These are phyloP conservation scores for Campylomormyrus tamandua DNA, from an alignment of 2,113 vertebrate genomes.

Conservation along the genomic window DNA sequence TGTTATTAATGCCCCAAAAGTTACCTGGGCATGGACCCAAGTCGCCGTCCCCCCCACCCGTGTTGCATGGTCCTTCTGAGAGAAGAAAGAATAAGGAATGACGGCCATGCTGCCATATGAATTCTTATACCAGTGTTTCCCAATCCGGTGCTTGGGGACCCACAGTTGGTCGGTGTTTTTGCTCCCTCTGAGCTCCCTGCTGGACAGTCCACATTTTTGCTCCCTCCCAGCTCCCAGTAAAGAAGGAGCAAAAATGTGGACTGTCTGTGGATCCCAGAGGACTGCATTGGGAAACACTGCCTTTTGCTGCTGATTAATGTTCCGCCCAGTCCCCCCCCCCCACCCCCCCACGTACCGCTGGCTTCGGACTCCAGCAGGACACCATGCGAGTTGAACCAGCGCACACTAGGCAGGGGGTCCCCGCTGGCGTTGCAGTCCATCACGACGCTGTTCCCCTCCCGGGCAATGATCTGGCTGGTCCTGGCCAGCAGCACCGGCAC, in stretches of 20 bases:
- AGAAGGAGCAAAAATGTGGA: neutral
- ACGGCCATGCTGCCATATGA: neutral
- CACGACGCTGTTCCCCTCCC: conserved; percentile 82
- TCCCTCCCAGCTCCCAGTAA: neutral
- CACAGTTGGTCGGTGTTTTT: neutral
- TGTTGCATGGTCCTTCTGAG: neutral
- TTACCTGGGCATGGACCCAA: neutral
- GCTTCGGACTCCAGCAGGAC: conserved; percentile 62
- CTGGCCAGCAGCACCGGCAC: conserved; percentile 63
- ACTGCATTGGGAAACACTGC: neutral
- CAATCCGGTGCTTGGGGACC: neutral
- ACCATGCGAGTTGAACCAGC: conserved; percentile 89
- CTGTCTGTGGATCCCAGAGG: neutral
- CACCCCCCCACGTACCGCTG: conserved; percentile 33
- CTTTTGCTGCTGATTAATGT: neutral
- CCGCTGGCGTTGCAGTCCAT: conserved; percentile 88
- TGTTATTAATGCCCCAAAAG: neutral
- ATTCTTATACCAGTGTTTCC: neutral
- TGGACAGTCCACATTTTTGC: neutral
- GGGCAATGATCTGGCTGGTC: conserved; percentile 81
- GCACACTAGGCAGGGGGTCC: conserved; percentile 71
- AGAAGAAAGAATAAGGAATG: neutral
- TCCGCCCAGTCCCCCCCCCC: neutral
- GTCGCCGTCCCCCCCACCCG: neutral
- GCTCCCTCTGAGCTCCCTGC: neutral